These are phyloP conservation scores for Heliconius erato DNA, from an alignment of 2,888 invertebrate genomes.

Conservation along the genomic window DNA sequence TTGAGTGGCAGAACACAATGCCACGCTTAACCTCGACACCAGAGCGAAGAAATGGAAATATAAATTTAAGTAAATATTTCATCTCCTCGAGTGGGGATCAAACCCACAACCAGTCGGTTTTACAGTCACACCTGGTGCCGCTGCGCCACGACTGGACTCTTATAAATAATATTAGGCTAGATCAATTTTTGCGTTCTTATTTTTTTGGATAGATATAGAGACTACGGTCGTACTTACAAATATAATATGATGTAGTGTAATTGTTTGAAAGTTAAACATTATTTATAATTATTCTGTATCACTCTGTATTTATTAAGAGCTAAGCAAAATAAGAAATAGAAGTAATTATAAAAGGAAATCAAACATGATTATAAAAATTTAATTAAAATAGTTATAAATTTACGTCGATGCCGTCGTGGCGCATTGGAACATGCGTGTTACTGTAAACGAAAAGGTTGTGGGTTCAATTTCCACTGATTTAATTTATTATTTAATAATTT, in stretches of 20 bases:
- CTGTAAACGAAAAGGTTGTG: not conserved
- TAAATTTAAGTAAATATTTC: too few species aligned
- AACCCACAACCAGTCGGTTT: too few species aligned
- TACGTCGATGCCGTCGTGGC: not conserved
- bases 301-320: not conserved
- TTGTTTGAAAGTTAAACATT: slow-evolving; percentile 5
- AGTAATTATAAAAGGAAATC: slow-evolving; percentile 6
- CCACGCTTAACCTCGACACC: too few species aligned
- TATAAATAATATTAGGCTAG: too few species aligned
- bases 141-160: too few species aligned
- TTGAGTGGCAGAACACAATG: too few species aligned
- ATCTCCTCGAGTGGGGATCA: too few species aligned
- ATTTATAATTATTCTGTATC: not conserved
- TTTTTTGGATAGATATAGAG: not conserved
- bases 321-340: not conserved
- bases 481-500: not conserved
- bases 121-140: too few species aligned
- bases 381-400: slow-evolving; percentile 17
- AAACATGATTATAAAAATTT: slow-evolving; percentile 5
- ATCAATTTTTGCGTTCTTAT: not conserved
- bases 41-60: too few species aligned
- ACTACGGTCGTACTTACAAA: slow-evolving; percentile 10
- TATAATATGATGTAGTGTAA: not conserved
- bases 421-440: not conserved
- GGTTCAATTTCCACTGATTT: not conserved